Evolutionary conservation across 2,797 vertebrate species (phyloP).

Genomic region (Potorous gilbertii): DNA sequence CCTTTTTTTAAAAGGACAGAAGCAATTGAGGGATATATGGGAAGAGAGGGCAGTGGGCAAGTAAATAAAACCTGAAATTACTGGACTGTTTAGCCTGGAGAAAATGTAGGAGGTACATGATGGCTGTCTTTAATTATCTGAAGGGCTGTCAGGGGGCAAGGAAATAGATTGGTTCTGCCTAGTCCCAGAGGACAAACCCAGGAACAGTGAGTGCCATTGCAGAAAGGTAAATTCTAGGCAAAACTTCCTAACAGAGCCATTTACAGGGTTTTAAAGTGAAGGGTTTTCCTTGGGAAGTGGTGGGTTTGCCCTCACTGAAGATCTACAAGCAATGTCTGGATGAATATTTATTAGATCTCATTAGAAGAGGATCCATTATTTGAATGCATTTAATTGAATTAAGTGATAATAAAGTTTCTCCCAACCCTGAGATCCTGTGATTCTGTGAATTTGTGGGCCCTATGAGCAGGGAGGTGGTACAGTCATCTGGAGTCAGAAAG

Average conservation of each 20-base stretch:
- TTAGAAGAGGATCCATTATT: background rate
- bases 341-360: background rate
- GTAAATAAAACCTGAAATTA: background rate
- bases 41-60: conserved; percentile 41
- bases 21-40: conserved; percentile 25
- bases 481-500: background rate
- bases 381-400: background rate
- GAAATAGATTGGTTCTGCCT: background rate
- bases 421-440: background rate
- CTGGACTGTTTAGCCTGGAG: background rate
- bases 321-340: background rate
- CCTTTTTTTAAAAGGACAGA: background rate
- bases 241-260: background rate
- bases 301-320: background rate
- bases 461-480: background rate
- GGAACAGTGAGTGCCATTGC: background rate
- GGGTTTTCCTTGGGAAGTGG: background rate
- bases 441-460: background rate
- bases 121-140: background rate
- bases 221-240: background rate
- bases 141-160: background rate
- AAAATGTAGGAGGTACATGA: background rate
- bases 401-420: background rate
- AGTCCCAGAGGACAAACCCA: background rate
- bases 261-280: background rate